phyloP scores from a whole-genome alignment of 2,888 invertebrate species.

The Campoletis raptor region DNA sequence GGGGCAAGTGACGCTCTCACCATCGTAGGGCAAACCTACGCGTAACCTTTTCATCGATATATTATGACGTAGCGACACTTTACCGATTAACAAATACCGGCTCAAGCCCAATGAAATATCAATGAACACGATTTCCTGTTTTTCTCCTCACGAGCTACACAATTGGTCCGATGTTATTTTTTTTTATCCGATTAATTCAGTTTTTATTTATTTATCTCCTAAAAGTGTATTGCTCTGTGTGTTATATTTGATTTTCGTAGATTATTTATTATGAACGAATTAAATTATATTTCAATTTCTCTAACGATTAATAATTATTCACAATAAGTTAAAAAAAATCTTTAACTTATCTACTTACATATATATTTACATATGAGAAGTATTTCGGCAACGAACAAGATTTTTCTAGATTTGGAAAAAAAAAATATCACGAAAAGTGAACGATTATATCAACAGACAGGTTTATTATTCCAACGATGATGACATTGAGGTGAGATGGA shows the following conservation, averaged over 20 bases:
- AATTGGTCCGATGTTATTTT: neutral
- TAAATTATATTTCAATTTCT: no score
- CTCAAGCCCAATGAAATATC: neutral
- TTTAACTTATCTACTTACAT: no score
- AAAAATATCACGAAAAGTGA: neutral
- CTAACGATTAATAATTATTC: no score
- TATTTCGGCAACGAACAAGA: neutral
- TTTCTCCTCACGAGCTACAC: neutral
- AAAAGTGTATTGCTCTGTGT: no score
- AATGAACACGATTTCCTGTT: conserved; percentile 16
- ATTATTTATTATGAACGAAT: neutral
- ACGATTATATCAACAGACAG: neutral
- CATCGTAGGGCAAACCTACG: conserved; percentile 56
- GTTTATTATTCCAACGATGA: conserved; percentile 15
- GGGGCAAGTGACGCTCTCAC: conserved; percentile 31
- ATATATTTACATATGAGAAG: neutral
- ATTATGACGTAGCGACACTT: conserved; percentile 29
- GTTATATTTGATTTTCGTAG: neutral
- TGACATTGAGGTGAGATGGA: conserved; percentile 16
- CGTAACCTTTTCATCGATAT: conserved; percentile 62
- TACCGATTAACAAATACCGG: conserved; percentile 17
- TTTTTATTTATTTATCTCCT: no score
- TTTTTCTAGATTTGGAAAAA: neutral
- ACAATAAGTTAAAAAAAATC: no score
- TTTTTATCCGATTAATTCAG: neutral